Percentiles rank a stretch among this genome's conserved stretches.
phyloP scores from a whole-genome alignment of 1,140 invertebrate species.

The Spodoptera frugiperda region DNA sequence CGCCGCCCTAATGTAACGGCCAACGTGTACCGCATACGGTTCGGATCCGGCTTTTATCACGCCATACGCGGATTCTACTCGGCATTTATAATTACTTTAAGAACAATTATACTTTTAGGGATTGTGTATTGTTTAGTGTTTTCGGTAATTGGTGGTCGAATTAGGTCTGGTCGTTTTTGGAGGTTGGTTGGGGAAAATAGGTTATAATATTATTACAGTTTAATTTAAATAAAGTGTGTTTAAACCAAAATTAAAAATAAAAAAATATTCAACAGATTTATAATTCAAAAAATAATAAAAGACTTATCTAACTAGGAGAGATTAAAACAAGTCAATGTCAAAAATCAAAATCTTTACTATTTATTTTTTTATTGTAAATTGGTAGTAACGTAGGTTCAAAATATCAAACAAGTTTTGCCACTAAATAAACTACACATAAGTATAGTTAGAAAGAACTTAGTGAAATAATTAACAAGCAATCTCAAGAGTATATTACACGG shows the following conservation, averaged over 20 bases:
- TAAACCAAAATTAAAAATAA: no score
- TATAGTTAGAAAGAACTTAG: constrained; percentile 4
- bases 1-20: constrained; percentile 65
- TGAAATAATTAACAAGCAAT: constrained; percentile 66
- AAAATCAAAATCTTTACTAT: no score
- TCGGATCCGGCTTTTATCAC: constrained; percentile 69
- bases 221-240: no score
- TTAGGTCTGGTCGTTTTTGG: constrained; percentile 5
- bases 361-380: background rate
- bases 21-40: constrained; percentile 77
- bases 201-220: no score
- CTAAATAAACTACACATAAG: background rate
- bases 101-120: constrained; percentile 67
- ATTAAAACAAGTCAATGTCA: no score
- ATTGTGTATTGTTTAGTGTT: constrained; percentile 36
- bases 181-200: no score
- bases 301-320: no score
- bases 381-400: background rate
- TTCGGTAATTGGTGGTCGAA: constrained; percentile 28
- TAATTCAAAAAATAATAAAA: no score
- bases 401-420: background rate
- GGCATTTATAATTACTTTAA: constrained; percentile 77
- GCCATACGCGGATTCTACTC: constrained; percentile 48
- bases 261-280: background rate
- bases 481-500: constrained; percentile 62